Base-by-base conservation (phyloP, 2,113 vertebrate genomes). In the Dromaius novaehollandiae region DNA sequence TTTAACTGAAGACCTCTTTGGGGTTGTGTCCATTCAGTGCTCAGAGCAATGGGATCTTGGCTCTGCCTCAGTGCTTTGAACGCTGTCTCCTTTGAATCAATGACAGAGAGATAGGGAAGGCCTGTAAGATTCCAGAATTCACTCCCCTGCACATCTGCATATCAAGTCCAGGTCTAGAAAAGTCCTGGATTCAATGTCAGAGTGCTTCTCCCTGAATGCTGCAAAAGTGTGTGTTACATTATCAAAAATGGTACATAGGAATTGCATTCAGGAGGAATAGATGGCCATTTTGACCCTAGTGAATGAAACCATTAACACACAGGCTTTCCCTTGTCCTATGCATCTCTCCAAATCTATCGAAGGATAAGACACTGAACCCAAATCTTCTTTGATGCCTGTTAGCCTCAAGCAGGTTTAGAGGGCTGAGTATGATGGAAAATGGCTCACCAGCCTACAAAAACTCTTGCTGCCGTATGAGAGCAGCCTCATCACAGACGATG, bases 1-100 rank as follows among this genome's bases (percentile, higher is more conserved):
- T 83, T 65, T 69, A 64, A 40, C 3, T 42, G 69, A 64, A 81
- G 38, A 8, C 55, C 7, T 76, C 25, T 73, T n/a, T 0, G 0
- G 20, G 13, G 4, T 51, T 51, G 4, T 15, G 51, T 30, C 71
- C 64, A 2, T 22, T 46, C 61, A 56, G 48, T 0, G 3, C 18
- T 32, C 28, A 7, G n/a, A 75, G 61, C 3, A 26, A 15, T 36
- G 38, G 12, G 25, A 26, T 85, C 70, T 82, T 32, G 28, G 2
- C 3, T 15, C 15, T 6, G 22, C 14, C 40, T 44, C 5, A 2
- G 9, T 51, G 61, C 4, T 1, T 36, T 64, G 24, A 64, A 38
- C 0, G 0, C 77, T 0, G 0, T 55, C 38, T 76, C 25, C 11
- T 3, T 70, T 16, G 53, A 46, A 36, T 16, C 46, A 30, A 75